Percentiles rank a stretch among this genome's conserved stretches.
Evolutionary conservation across 1,140 invertebrate genomes (phyloP).

Genomic region (Pemphigus obesinymphae): DNA sequence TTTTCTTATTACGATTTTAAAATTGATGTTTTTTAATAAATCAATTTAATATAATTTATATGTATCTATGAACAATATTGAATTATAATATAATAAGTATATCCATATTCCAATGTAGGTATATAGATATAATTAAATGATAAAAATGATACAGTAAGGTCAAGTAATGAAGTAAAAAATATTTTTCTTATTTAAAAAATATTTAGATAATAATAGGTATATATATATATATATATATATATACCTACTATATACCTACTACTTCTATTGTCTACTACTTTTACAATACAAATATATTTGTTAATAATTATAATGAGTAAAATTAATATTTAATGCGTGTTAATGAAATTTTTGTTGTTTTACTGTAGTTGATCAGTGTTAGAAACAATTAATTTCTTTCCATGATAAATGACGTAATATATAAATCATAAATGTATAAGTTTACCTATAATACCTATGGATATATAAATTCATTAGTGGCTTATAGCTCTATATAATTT

Average conservation of each 20-base stretch:
- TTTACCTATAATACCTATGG: no score
- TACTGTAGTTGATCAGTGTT: no score
- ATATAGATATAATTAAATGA: not conserved
- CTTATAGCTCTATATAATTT: no score
- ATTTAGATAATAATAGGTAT: not conserved
- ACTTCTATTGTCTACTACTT: no score
- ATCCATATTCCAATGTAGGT: not conserved
- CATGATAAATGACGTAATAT: no score
- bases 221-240: no score
- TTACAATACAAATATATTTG: not conserved
- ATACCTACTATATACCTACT: no score
- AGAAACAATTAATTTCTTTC: no score
- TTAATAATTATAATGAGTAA: slow-evolving; percentile 3
- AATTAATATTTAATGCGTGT: not conserved
- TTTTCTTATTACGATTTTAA: not conserved
- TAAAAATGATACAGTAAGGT: not conserved
- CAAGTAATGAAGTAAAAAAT: not conserved
- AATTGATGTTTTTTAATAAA: no score
- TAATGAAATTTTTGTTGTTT: not conserved
- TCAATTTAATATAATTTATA: not conserved
- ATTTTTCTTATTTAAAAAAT: not conserved
- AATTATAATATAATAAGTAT: not conserved
- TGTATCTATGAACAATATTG: not conserved
- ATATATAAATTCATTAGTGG: no score
- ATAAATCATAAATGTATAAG: no score